A percentile compares a stretch with the other conserved stretches of the same genome.
Conservation (phyloP, 2,888 invertebrate genomes). For the Baccha elongata region DNA sequence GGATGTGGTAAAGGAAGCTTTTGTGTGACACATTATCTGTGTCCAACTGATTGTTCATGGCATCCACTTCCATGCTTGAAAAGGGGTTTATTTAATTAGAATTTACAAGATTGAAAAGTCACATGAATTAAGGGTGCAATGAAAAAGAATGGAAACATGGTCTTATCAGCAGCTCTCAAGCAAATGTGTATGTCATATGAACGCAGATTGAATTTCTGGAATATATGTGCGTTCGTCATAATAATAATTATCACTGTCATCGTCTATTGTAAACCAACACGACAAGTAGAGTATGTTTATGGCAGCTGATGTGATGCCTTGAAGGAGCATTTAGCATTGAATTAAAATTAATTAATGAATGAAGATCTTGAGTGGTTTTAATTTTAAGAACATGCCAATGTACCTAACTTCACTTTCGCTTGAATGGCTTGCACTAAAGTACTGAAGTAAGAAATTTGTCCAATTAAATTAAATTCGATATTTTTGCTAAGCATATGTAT, state of each 20-base stretch:
- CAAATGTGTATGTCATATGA: constrained; percentile 38
- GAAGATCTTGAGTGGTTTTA: neutral
- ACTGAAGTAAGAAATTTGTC: too few species aligned
- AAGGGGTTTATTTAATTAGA: constrained; percentile 64
- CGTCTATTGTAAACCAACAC: constrained; percentile 16
- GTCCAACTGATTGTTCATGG: constrained; percentile 64
- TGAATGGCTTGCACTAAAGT: too few species aligned
- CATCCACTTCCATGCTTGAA: constrained; percentile 34
- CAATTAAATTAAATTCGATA: too few species aligned
- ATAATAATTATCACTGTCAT: constrained; percentile 37
- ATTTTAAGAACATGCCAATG: too few species aligned
- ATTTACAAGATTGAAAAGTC: constrained; percentile 58
- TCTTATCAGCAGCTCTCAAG: constrained; percentile 15
- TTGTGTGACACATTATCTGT: constrained; percentile 58
- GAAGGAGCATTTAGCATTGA: neutral
- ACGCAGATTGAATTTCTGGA: constrained; percentile 38
- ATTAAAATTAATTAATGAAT: neutral
- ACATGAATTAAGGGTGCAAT: constrained; percentile 46
- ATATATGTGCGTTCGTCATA: constrained; percentile 4
- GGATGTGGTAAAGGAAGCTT: constrained; percentile 42
- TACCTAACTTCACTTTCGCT: too few species aligned
- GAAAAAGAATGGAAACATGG: constrained; percentile 14
- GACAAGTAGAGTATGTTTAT: constrained; percentile 29
- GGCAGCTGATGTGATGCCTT: constrained; percentile 1
- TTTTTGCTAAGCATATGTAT: too few species aligned